These are phyloP conservation scores for Lycocorax pyrrhopterus DNA, from an alignment of 2,113 vertebrate species.

Conservation along the genomic window DNA sequence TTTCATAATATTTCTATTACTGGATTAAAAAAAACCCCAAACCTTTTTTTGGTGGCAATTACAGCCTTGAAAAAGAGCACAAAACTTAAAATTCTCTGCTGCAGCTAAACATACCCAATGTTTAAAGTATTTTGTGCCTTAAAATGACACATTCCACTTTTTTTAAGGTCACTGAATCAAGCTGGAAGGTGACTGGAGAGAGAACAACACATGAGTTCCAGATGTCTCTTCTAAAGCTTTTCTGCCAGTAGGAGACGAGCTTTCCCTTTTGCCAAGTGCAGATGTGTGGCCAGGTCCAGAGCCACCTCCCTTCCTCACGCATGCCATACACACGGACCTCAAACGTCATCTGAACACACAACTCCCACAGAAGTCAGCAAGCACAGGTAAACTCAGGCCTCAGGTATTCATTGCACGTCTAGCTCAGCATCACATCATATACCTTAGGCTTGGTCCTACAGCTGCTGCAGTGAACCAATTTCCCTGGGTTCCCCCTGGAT, in stretches of 20 bases:
- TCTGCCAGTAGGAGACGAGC: not conserved
- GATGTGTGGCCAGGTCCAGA: not conserved
- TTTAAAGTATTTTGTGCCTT: not conserved
- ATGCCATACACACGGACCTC: rapidly evolving
- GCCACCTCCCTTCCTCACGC: not conserved
- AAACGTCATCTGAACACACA: not conserved
- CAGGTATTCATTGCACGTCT: not conserved
- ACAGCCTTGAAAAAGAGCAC: not conserved
- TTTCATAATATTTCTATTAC: not conserved
- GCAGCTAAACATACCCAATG: not conserved
- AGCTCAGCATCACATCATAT: not conserved
- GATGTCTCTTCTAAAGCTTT: not conserved
- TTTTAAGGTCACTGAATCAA: not conserved
- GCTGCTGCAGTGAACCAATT: not conserved
- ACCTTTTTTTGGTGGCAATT: not conserved
- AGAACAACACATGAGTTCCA: not conserved
- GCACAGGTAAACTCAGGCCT: not conserved
- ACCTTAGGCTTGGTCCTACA: not conserved
- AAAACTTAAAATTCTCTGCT: not conserved
- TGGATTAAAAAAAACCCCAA: rapidly evolving
- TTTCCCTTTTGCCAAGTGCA: not conserved
- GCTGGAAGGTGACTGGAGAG: not conserved
- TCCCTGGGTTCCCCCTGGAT: not conserved
- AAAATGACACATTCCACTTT: not conserved
- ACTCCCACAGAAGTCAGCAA: not conserved